Percentiles rank a stretch among this genome's conserved stretches.
Evolutionary conservation across 2,797 vertebrate species (phyloP).

Genomic region (Eurystomus glaucurus): DNA sequence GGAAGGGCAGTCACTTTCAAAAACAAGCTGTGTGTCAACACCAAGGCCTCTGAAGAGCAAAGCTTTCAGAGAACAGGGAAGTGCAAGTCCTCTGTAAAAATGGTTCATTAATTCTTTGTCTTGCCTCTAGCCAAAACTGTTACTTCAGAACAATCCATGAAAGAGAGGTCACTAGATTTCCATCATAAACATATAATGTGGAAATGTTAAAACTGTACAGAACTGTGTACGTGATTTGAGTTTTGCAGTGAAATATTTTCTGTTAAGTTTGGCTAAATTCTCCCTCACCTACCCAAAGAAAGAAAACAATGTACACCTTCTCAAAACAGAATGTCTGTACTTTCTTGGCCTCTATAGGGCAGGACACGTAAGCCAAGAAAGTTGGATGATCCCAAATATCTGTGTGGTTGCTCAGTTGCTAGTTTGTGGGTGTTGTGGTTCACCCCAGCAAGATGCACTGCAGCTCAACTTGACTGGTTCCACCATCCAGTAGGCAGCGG

Average conservation of each 20-base stretch:
- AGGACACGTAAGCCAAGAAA: background rate
- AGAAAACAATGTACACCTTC: background rate
- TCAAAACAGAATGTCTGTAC: background rate
- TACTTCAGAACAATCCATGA: slow-evolving; percentile 73
- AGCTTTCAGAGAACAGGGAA: slow-evolving; percentile 83
- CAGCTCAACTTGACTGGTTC: background rate
- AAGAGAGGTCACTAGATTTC: background rate
- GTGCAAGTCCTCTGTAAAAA: slow-evolving; percentile 67
- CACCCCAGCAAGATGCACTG: background rate
- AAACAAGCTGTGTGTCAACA: slow-evolving; percentile 62
- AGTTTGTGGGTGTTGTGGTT: background rate
- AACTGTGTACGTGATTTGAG: background rate
- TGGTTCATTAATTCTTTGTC: slow-evolving; percentile 78
- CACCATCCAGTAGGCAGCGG: background rate
- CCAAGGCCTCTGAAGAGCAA: slow-evolving; percentile 74
- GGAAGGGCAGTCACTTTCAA: slow-evolving; percentile 71
- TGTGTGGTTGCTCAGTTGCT: background rate
- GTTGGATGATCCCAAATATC: background rate
- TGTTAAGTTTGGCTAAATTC: background rate
- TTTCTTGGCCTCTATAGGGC: background rate
- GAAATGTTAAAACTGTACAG: background rate
- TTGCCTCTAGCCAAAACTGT: slow-evolving; percentile 22
- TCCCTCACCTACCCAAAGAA: background rate
- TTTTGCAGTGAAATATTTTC: background rate
- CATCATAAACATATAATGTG: background rate